Evolutionary conservation across 2,888 invertebrate genomes (phyloP).

Genomic region (Portevinia maculata): DNA sequence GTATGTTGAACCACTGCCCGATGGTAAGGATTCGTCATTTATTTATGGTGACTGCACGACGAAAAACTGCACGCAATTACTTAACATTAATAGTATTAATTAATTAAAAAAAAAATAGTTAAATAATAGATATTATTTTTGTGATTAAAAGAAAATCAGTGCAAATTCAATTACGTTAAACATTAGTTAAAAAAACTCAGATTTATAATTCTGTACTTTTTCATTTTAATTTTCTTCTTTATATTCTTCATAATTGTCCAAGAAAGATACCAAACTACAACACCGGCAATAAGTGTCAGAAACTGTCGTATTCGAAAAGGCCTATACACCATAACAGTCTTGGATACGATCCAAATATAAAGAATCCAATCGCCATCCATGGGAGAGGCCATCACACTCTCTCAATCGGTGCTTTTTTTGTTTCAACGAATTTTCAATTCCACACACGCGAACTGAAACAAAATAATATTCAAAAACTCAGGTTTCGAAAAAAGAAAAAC

Average conservation of each 20-base stretch:
- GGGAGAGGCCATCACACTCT: not conserved
- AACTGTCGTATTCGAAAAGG: constrained; percentile 31
- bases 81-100: constrained; percentile 34
- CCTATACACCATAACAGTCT: not conserved
- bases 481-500: constrained; percentile 37
- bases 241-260: constrained; percentile 7
- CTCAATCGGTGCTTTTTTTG: not conserved
- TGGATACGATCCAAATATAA: constrained; percentile 11
- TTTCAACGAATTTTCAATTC: not conserved
- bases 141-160: constrained; percentile 51
- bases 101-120: constrained; percentile 56
- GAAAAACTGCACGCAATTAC: constrained; percentile 50
- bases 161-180: constrained; percentile 49
- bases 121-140: constrained; percentile 43
- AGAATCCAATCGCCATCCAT: not conserved
- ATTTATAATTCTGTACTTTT: constrained; percentile 50
- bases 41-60: constrained; percentile 51
- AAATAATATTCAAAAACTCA: constrained; percentile 1
- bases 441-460: not conserved
- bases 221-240: constrained; percentile 35
- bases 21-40: constrained; percentile 50
- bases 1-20: constrained; percentile 51
- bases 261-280: not conserved
- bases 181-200: constrained; percentile 13
- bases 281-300: constrained; percentile 12